Conservation (phyloP, 2,797 vertebrate genomes). For the Benthosema pterotum region DNA sequence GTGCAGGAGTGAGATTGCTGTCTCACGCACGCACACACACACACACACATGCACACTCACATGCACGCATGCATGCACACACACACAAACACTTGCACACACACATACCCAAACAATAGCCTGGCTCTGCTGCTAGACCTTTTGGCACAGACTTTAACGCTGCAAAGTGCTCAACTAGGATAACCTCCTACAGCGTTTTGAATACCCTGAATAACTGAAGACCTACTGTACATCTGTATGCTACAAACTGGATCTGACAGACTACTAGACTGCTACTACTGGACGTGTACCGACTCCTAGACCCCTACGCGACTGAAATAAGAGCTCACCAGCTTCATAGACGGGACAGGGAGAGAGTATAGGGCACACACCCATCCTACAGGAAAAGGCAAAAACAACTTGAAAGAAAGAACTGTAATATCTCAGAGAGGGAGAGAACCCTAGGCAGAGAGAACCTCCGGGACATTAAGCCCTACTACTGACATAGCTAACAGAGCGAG, state of each 20-base stretch:
- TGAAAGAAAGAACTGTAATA: background rate
- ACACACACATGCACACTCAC: constrained; percentile 38
- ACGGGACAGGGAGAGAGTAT: background rate
- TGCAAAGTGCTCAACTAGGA: constrained; percentile 80
- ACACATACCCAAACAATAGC: constrained; percentile 47
- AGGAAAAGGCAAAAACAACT: constrained; percentile 14
- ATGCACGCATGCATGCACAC: constrained; percentile 9
- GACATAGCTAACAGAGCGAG: constrained; percentile 25
- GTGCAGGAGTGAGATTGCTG: constrained; percentile 60
- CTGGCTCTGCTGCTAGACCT: constrained; percentile 64
- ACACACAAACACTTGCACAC: constrained; percentile 33
- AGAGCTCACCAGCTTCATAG: constrained; percentile 1
- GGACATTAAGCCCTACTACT: too few relatives aligned
- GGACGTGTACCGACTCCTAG: constrained; percentile 6
- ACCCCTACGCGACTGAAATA: constrained; percentile 29
- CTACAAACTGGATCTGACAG: constrained; percentile 31
- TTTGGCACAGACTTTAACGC: constrained; percentile 74
- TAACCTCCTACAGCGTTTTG: constrained; percentile 57
- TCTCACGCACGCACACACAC: constrained; percentile 20
- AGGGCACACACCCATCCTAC: background rate
- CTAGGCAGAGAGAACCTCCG: too few relatives aligned
- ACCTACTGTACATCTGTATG: background rate
- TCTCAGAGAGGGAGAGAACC: too few relatives aligned
- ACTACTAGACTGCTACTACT: constrained; percentile 22
- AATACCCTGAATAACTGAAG: constrained; percentile 15